Percentiles rank a stretch among this genome's conserved stretches.
phyloP scores from a whole-genome alignment of 2,888 invertebrate genomes.

The Belgica antarctica region DNA sequence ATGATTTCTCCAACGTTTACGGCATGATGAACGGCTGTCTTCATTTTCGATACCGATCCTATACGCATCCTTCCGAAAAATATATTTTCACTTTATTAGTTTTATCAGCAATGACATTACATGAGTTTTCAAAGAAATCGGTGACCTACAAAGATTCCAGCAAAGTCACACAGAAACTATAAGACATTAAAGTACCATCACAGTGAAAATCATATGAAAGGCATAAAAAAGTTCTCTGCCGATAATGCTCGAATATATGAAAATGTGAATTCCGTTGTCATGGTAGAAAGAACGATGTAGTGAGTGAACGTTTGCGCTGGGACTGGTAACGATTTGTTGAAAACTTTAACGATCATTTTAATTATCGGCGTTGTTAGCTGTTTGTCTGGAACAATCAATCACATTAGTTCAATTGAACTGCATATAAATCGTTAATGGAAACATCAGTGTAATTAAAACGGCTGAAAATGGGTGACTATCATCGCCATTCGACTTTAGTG shows the following conservation, averaged over 20 bases:
- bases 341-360: background rate
- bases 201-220: conserved; percentile 1
- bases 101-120: background rate
- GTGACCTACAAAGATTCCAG: background rate
- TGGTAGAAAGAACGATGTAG: background rate
- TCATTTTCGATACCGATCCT: background rate
- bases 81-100: too few relatives aligned
- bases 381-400: too few relatives aligned
- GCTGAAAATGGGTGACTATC: too few relatives aligned
- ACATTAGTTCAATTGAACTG: too few relatives aligned
- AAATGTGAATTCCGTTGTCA: conserved; percentile 3
- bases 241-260: background rate
- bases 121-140: too few relatives aligned
- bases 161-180: background rate
- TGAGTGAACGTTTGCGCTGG: conserved; percentile 2
- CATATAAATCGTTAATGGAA: too few relatives aligned
- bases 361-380: too few relatives aligned
- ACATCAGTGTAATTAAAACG: too few relatives aligned
- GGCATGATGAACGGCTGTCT: conserved; percentile 1
- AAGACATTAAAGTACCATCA: background rate
- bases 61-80: too few relatives aligned
- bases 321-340: background rate
- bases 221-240: background rate
- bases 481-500: too few relatives aligned
- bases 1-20: conserved; percentile 6